Conservation (phyloP, 2,888 invertebrate species). For the Pristionchus maxplancki region DNA sequence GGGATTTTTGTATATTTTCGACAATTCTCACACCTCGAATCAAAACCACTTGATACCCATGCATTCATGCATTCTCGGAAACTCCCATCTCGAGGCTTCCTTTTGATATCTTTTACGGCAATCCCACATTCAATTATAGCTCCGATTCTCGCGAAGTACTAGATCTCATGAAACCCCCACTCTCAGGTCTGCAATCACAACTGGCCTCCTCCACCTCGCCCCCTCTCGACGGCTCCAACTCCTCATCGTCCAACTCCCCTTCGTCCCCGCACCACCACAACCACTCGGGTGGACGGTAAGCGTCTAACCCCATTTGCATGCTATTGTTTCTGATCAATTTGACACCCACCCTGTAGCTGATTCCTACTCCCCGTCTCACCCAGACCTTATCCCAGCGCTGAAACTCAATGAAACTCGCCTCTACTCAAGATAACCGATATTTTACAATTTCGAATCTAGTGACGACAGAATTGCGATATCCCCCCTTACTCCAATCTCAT, state of each 20-base stretch:
- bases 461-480: background rate
- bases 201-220: background rate
- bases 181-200: constrained; percentile 17
- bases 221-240: constrained; percentile 30
- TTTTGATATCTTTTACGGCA: background rate
- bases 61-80: background rate
- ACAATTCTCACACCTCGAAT: too few relatives aligned
- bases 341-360: background rate
- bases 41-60: too few relatives aligned
- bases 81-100: too few relatives aligned
- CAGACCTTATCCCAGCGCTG: background rate
- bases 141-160: background rate
- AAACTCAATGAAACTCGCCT: too few relatives aligned
- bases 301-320: too few relatives aligned
- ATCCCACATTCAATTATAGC: background rate
- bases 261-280: constrained; percentile 17
- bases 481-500: background rate
- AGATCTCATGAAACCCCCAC: background rate
- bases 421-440: too few relatives aligned
- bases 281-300: background rate
- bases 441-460: too few relatives aligned
- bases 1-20: too few relatives aligned
- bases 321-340: too few relatives aligned
- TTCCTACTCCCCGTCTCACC: background rate
- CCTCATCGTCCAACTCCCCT: constrained; percentile 30